Conservation (phyloP, 2,113 vertebrate genomes). For the Mormyrus lacerda region DNA sequence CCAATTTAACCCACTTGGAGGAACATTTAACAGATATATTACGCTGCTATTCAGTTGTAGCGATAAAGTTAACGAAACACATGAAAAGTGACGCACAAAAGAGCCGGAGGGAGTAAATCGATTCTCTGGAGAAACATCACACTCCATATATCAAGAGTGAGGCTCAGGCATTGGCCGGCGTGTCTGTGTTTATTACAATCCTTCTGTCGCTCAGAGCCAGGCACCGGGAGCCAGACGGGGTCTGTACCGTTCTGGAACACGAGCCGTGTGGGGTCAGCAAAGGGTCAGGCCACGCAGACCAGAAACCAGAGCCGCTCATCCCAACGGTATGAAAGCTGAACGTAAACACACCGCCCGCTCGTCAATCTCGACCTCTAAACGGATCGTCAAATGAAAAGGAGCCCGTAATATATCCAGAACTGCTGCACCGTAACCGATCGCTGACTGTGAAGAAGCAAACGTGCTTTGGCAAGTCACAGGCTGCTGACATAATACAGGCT, state of each 20-base stretch:
- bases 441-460: no score
- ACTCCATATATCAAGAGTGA: slow-evolving; percentile 51
- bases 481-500: slow-evolving; percentile 19
- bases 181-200: slow-evolving; percentile 46
- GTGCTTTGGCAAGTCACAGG: background rate
- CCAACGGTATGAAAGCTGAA: background rate
- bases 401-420: background rate
- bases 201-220: slow-evolving; percentile 43
- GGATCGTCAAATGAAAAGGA: background rate
- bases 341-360: background rate
- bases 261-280: slow-evolving; percentile 10
- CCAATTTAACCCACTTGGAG: background rate
- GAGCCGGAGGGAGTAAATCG: slow-evolving; percentile 27
- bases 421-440: background rate
- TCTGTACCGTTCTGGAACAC: background rate
- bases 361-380: background rate
- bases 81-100: slow-evolving; percentile 35
- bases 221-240: background rate
- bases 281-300: slow-evolving; percentile 5
- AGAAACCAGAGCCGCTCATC: background rate
- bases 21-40: background rate
- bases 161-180: slow-evolving; percentile 44
- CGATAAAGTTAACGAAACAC: slow-evolving; percentile 23
- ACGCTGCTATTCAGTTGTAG: background rate
- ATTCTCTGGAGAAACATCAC: slow-evolving; percentile 40